These are phyloP conservation scores for Pseudachorutes palmiensis DNA, from an alignment of 1,140 invertebrate genomes.

Conservation along the genomic window DNA sequence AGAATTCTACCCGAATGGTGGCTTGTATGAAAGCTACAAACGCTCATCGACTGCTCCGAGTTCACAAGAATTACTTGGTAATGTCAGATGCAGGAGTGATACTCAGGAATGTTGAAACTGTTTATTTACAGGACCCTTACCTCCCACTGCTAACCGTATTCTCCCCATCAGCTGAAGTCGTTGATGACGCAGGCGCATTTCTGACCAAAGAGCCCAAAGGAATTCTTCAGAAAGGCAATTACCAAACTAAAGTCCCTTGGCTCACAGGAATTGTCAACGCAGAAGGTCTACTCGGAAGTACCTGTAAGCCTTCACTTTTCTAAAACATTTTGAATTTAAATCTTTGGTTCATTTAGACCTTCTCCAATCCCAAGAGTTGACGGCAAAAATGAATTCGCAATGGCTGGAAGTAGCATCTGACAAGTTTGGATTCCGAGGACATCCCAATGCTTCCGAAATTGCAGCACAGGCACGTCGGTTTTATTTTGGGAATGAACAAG, in stretches of 20 bases:
- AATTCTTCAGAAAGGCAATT: constrained; percentile 43
- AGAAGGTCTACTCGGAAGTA: not conserved
- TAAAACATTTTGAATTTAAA: too few relatives aligned
- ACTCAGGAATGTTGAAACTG: not conserved
- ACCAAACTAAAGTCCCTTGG: constrained; percentile 24
- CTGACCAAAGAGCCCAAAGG: constrained; percentile 41
- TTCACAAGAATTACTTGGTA: constrained; percentile 28
- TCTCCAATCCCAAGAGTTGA: too few relatives aligned
- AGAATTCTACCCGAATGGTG: constrained; percentile 14
- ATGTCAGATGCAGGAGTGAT: not conserved
- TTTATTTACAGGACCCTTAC: not conserved
- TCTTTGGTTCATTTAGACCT: too few relatives aligned
- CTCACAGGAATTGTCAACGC: not conserved
- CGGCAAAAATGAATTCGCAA: too few relatives aligned
- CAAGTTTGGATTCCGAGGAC: too few relatives aligned
- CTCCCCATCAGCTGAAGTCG: constrained; percentile 28
- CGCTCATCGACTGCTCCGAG: constrained; percentile 16
- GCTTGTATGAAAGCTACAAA: constrained; percentile 24
- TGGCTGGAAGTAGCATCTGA: too few relatives aligned
- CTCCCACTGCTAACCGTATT: not conserved
- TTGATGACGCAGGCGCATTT: constrained; percentile 48
- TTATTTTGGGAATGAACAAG: not conserved
- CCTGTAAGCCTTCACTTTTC: too few relatives aligned
- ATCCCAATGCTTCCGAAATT: too few relatives aligned
- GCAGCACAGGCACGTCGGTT: not conserved